phyloP scores from a whole-genome alignment of 2,888 invertebrate genomes.

The Atherix ibis region DNA sequence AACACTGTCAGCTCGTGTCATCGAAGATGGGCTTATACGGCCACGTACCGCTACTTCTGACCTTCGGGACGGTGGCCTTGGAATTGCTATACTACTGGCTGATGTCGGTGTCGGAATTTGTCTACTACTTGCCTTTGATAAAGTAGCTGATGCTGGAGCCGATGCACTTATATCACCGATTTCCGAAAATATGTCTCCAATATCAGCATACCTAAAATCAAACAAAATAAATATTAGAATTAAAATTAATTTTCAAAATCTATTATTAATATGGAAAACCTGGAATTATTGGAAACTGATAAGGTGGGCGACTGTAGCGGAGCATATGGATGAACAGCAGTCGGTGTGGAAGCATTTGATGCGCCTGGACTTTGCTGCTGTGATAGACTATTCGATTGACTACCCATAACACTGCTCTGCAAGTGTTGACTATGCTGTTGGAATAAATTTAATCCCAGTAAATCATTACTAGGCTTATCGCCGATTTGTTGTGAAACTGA shows the following conservation, averaged over 20 bases:
- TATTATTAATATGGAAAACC: constrained; percentile 27
- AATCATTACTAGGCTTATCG: constrained; percentile 54
- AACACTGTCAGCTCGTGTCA: constrained; percentile 57
- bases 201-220: constrained; percentile 41
- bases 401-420: constrained; percentile 16
- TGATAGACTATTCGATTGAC: constrained; percentile 19
- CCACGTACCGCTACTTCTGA: constrained; percentile 46
- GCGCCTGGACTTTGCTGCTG: constrained; percentile 56
- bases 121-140: constrained; percentile 30
- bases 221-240: constrained; percentile 1
- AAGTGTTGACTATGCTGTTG: constrained; percentile 34
- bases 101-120: constrained; percentile 67
- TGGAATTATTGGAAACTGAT: constrained; percentile 51
- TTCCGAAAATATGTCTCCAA: constrained; percentile 72
- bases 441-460: constrained; percentile 60
- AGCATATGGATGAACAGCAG: constrained; percentile 60
- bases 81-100: constrained; percentile 62
- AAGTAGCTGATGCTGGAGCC: constrained; percentile 41
- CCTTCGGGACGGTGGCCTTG: constrained; percentile 74
- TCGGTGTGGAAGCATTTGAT: constrained; percentile 46
- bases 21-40: constrained; percentile 43
- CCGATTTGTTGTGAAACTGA: constrained; percentile 62
- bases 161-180: constrained; percentile 59
- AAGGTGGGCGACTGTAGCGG: constrained; percentile 62
- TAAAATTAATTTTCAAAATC: neutral